Evolutionary conservation across 2,888 invertebrate species (phyloP).

Genomic region (Leucozona laternaria): DNA sequence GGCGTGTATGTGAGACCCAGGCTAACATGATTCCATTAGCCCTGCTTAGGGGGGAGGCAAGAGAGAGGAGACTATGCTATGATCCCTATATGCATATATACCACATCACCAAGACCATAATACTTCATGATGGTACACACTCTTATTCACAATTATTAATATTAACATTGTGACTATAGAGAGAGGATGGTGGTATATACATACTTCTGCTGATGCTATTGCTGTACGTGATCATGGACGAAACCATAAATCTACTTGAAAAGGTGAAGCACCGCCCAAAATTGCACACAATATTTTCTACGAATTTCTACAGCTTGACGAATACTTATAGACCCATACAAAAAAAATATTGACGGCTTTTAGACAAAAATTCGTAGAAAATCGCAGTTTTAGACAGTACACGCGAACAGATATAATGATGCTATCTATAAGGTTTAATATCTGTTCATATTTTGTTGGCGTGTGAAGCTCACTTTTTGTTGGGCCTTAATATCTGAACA

Average conservation of each 20-base stretch:
- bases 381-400: too few relatives aligned
- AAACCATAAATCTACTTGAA: slow-evolving; percentile 63
- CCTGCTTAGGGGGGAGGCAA: not conserved
- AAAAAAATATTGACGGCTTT: too few relatives aligned
- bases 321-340: not conserved
- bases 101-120: not conserved
- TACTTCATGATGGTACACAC: not conserved
- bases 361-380: too few relatives aligned
- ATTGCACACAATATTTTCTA: slow-evolving; percentile 46
- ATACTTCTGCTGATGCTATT: not conserved
- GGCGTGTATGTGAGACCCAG: slow-evolving; percentile 66
- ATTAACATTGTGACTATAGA: slow-evolving; percentile 57
- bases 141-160: slow-evolving; percentile 71
- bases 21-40: slow-evolving; percentile 69
- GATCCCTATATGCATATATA: not conserved
- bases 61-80: not conserved
- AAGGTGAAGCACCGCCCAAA: slow-evolving; percentile 41
- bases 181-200: not conserved
- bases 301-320: slow-evolving; percentile 13
- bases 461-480: too few relatives aligned
- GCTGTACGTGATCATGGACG: slow-evolving; percentile 66
- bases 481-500: too few relatives aligned
- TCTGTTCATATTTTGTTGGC: too few relatives aligned
- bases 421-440: too few relatives aligned
- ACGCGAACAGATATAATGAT: too few relatives aligned